These are phyloP conservation scores for Pogonognathellus flavescens DNA, from an alignment of 1,140 invertebrate genomes.

Conservation along the genomic window DNA sequence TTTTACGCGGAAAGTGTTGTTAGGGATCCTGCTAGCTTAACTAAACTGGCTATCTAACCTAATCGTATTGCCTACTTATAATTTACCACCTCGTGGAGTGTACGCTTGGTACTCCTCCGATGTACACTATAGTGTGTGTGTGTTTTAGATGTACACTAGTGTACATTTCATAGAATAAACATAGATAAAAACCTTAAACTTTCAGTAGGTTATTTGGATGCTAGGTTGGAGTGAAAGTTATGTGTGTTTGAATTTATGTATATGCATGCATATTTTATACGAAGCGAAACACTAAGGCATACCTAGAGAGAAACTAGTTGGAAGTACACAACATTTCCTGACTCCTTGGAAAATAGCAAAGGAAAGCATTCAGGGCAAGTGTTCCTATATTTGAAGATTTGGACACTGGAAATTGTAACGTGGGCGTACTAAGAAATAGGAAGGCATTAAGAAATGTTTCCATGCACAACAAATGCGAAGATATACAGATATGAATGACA, in stretches of 20 bases:
- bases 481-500: conserved; percentile 35
- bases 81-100: too few relatives aligned
- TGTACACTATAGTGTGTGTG: too few relatives aligned
- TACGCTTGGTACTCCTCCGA: too few relatives aligned
- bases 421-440: background rate
- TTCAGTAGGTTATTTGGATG: conserved; percentile 1
- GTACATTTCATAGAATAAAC: too few relatives aligned
- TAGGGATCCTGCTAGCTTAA: too few relatives aligned
- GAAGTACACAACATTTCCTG: background rate
- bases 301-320: background rate
- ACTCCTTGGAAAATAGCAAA: too few relatives aligned
- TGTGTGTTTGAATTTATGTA: conserved; percentile 24
- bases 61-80: too few relatives aligned
- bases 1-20: too few relatives aligned
- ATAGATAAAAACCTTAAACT: background rate
- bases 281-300: background rate
- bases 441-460: background rate
- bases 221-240: background rate
- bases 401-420: background rate
- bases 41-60: too few relatives aligned
- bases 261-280: conserved; percentile 26
- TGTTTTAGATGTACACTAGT: too few relatives aligned
- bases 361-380: too few relatives aligned
- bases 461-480: background rate
- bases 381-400: too few relatives aligned